These are phyloP conservation scores for cat (Felis catus) DNA, from an alignment of 2,113 vertebrate species.

Conservation along the genomic window F.catus_Fca126_mat1.0 CM031414.1:104072001-104072500, in stretches of 20 bases:
- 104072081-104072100: too few species aligned
- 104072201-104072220: not conserved
- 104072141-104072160: not conserved
- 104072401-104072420: not conserved
- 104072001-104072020: too few species aligned
- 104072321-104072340: not conserved
- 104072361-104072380: not conserved
- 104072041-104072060: too few species aligned
- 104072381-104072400: conserved; percentile 8
- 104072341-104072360: not conserved
- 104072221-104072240: not conserved
- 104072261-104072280: not conserved
- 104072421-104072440: not conserved
- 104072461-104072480: not conserved
- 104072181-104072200: not conserved
- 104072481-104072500: not conserved
- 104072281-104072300: not conserved
- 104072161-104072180: not conserved
- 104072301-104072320: not conserved
- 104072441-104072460: not conserved
- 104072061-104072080: too few species aligned
- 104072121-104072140: too few species aligned
- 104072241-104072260: not conserved
- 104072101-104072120: too few species aligned
- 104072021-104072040: too few species aligned